Percentiles rank a stretch among this genome's conserved stretches.
These are phyloP conservation scores for Gryllus bimaculatus DNA, from an alignment of 1,140 invertebrate genomes.

Conservation along the genomic window DNA sequence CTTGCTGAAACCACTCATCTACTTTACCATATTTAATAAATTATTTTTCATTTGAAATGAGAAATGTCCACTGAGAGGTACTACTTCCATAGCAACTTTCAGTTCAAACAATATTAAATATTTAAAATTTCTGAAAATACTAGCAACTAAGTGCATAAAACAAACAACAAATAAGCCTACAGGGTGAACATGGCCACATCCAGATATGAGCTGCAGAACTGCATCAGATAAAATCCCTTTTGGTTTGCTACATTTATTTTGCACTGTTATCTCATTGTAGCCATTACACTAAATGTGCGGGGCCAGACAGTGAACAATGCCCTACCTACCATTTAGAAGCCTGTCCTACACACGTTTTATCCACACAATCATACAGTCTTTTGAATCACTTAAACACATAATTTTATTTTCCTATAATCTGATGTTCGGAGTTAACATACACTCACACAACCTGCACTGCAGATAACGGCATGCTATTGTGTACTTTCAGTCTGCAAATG, in stretches of 20 bases:
- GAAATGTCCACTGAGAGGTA: background rate
- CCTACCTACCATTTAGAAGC: slow-evolving; percentile 1
- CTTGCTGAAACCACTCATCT: background rate
- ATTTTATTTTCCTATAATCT: background rate
- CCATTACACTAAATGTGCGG: background rate
- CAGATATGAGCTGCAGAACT: background rate
- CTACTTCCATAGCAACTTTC: background rate
- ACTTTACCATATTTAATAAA: background rate
- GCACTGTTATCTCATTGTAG: slow-evolving; percentile 1
- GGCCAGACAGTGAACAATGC: background rate
- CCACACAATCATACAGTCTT: background rate
- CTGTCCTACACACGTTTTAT: background rate
- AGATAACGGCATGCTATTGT: slow-evolving; percentile 9
- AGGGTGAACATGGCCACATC: background rate
- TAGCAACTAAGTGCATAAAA: background rate
- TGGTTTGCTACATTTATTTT: background rate
- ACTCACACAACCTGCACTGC: slow-evolving; percentile 12
- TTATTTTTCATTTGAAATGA: background rate
- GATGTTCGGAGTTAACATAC: background rate
- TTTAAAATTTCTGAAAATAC: background rate
- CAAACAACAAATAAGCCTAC: background rate
- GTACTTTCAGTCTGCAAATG: slow-evolving; percentile 7
- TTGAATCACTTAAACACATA: background rate
- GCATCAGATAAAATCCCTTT: background rate
- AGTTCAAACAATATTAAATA: background rate